Conservation (phyloP, 2,113 vertebrate species). For the Anhinga rufa region DNA sequence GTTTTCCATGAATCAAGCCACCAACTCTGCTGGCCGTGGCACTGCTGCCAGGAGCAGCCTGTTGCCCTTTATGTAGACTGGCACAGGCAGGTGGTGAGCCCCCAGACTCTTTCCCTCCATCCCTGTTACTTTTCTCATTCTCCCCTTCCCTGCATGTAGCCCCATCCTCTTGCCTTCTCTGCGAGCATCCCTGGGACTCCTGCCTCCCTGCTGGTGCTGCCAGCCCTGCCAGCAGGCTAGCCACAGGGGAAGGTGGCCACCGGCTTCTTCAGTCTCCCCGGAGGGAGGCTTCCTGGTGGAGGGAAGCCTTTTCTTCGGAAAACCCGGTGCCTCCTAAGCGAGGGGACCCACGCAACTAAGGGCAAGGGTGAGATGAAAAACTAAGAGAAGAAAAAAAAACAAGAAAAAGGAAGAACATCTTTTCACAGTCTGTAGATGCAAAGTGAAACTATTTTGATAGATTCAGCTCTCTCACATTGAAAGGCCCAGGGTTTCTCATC, state of each 20-base stretch:
- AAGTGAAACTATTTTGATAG: conserved; percentile 51
- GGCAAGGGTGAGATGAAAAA: background rate
- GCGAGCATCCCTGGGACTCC: background rate
- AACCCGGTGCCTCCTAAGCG: background rate
- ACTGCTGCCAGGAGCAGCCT: background rate
- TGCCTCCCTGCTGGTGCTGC: background rate
- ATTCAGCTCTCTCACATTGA: background rate
- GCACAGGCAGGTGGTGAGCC: accelerated
- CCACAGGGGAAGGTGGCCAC: background rate
- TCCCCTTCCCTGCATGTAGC: background rate
- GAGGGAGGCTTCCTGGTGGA: background rate
- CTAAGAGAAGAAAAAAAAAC: background rate
- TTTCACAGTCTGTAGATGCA: conserved; percentile 19
- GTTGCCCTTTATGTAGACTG: background rate
- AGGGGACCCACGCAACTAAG: background rate
- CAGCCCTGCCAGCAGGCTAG: background rate
- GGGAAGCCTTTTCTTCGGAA: background rate
- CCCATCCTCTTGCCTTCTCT: background rate
- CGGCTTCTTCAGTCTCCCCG: background rate
- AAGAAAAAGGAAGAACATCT: background rate
- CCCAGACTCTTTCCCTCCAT: background rate
- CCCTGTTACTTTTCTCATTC: background rate
- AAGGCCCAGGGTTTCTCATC: conserved; percentile 11
- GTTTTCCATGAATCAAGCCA: background rate
- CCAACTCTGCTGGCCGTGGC: background rate